Base-by-base conservation (phyloP, 2,888 invertebrate genomes). In the Chymomyza procnemis region DNA sequence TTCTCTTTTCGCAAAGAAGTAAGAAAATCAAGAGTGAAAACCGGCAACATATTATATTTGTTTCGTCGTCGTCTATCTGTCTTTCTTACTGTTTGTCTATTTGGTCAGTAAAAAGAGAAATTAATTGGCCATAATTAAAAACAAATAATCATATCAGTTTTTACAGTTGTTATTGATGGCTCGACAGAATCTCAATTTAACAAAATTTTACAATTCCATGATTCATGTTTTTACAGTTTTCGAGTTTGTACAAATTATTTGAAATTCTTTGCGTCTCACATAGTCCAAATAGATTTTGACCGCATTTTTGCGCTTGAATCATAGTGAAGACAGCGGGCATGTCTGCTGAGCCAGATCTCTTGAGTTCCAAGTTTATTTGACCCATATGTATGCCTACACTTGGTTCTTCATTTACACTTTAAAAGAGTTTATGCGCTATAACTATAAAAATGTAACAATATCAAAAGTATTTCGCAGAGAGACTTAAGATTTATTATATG, bases 241-340 rank as follows among this genome's bases (percentile, higher is more conserved):
- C 12, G 12, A 41, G 26, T 26, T 26, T 26, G 26, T 26, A 6
- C 3, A 26, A 26, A 26, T 26, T 26, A 26, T 26, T 26, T 26
- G 26, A 2, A 9, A 12, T 41, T 41, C 12, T 41, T 41, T n/a
- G n/a, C n/a, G n/a, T 41, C 3, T 41, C 34, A 5, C 12, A 12
- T 41, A 9, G 3, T 41, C 34, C 26, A 26, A 41, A 41, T 67
- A 70, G 74, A 82, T 72, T 87, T 79, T 86, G 87, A 86, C 87
- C 82, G 87, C 87, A 86, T 87, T 82, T 85, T 68, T 85, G 71
- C 75, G 80, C 71, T 73, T 71, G 69, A 79, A 74, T 84, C 70
- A 60, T 26, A 26, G 3, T 4, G 26, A 26, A 1, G 68, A 69
- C 56, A 59, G 55, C 30, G 70, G n/a, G 47, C 48, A 21, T 19